Evolutionary conservation across 2,888 invertebrate species (phyloP), one percentile per base, ranked within the genome.

Genomic region (Seira musarum): DNA sequence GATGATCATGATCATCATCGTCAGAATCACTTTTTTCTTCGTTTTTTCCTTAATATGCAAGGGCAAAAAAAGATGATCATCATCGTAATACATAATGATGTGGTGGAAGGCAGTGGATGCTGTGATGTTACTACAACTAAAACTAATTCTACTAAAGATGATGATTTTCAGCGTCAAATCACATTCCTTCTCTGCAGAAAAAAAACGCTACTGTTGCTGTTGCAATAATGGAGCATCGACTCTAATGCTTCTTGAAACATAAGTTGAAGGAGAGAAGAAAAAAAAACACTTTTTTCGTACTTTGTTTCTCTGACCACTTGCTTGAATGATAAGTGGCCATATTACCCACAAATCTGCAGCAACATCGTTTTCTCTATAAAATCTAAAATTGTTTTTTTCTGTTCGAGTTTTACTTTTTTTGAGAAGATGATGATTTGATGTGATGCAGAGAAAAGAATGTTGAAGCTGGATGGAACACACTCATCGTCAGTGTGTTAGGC

Each of bases 401-500:
- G 15, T 49, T 30, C 30, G 30, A 30, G 30, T 30, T 30, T 49
- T 49, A n/a, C 49, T 49, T n/a, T 49, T 49, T 49, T 49, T n/a
- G 49, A n/a, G 49, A n/a, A n/a, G 49, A n/a, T 49, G 49, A 49
- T 49, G 49, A 49, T 49, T n/a, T 49, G 49, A 49, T 49, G 49
- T 49, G 49, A 49, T 49, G 49, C 15, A 49, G 49, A 49, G 49
- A 30, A 30, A 30, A 30, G 8, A 30, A 30, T 30, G 30, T 30
- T 30, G 30, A 30, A 30, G 30, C 30, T 30, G 3, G 30, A 30
- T 30, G n/a, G n/a, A n/a, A 30, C 8, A 30, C 30, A 5, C 30
- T 30, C 30, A 49, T 15, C 15, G 3, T 15, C 49, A 30, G 3
- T 49, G 2, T 49, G 49, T n/a, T n/a, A 8, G 30, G 2, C 2